Base-by-base conservation (phyloP, 1,140 invertebrate species). In the Saccostrea echinata region DNA sequence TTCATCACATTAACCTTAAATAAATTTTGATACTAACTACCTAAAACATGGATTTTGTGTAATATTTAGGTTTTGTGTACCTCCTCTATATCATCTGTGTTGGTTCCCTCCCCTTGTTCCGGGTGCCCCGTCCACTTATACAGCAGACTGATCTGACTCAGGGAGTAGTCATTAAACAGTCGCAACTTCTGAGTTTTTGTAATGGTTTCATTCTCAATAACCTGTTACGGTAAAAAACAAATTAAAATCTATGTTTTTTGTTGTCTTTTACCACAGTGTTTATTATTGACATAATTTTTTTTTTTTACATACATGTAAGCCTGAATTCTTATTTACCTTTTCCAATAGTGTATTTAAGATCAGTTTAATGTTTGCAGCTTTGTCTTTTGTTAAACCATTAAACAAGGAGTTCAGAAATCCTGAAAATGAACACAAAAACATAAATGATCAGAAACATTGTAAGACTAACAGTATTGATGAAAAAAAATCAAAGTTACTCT, bases 111-210 rank as follows among this genome's bases (percentile, higher is more conserved):
- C 57, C 57, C 57, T 27, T 24, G n/a, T 27, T 68, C 68, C 12
- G 18, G 21, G 24, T 96, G 97, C 13, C 97, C 97, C 93, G 96
- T 96, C 97, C 97, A 97, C 90, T 96, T 96, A 90, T 97, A 97
- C 0, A 97, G 94, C 90, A 96, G 96, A 8, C 97, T 96, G 57
- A 97, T 95, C 93, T 96, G 95, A 88, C 96, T 96, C 35, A 97
- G 94, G 57, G 96, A 96, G 88, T 96, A 94, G 35, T 96, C 96
- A 90, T 96, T 97, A 90, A 98, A 97, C 13, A 97, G 95, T 85
- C 96, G 96, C 11, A 97, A 94, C 93, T 97, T 97, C 12, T 96
- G 95, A 0, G 97, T 97, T 95, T 97, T 97, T 24, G 95, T 96
- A 76, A 98, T 96, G 1, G 94, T 94, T 1, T 71, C 68, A 71